phyloP scores from a whole-genome alignment of 2,113 vertebrate species.

The Strigops habroptila region DNA sequence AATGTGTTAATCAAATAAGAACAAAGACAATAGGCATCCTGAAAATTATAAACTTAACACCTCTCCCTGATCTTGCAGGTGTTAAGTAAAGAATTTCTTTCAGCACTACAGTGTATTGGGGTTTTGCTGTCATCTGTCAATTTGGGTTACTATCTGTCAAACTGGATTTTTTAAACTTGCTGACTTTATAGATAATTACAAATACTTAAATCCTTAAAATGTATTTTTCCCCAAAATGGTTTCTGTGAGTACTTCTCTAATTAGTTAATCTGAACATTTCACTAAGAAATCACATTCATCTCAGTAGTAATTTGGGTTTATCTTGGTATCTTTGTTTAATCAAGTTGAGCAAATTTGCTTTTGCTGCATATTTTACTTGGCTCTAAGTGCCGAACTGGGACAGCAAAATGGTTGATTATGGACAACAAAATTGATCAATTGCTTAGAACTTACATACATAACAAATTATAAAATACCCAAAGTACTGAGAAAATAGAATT shows the following conservation, averaged over 20 bases:
- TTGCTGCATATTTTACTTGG: not conserved
- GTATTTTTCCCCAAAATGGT: not conserved
- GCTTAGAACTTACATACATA: not conserved
- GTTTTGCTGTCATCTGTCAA: not conserved
- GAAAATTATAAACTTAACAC: not conserved
- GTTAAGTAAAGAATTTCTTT: not conserved
- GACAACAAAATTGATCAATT: not conserved
- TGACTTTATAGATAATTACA: not conserved
- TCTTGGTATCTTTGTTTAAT: not conserved
- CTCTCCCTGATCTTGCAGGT: not conserved
- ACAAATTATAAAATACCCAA: not conserved
- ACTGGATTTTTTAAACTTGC: not conserved
- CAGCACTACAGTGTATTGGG: not conserved
- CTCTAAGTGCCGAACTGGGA: not conserved
- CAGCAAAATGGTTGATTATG: not conserved
- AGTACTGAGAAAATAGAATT: not conserved
- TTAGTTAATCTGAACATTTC: slow-evolving; percentile 1
- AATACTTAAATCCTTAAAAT: not conserved
- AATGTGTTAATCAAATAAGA: not conserved
- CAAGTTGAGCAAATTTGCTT: not conserved
- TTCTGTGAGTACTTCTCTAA: not conserved
- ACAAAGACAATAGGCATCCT: not conserved
- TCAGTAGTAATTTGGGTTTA: not conserved
- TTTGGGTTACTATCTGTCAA: not conserved
- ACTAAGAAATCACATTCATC: not conserved